Evolutionary conservation across 1,140 invertebrate genomes (phyloP), one percentile per base, ranked within the genome.

Genomic region (Papilio dardanus): DNA sequence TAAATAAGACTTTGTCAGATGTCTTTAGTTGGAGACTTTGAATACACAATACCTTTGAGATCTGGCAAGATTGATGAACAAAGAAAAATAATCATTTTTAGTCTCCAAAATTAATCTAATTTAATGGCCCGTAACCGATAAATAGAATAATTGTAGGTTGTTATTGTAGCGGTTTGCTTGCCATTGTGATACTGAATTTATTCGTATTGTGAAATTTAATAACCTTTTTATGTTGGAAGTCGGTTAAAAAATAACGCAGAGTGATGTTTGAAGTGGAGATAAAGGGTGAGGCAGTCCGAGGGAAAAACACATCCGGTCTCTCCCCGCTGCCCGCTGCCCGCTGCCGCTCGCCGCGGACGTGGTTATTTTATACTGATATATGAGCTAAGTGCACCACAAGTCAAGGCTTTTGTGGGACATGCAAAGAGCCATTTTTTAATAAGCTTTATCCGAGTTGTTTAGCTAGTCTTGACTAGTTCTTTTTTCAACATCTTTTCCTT

Each of bases 281-380:
- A 46, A 7, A 46, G 42, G 50, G 50, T 24, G 21, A 54, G 21
- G 8, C 19, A 54, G 50, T 54, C 19, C 12, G 50, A 54, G 50
- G 50, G 21, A 54, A 54, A 54, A 54, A 54, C 50, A 54, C 50
- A 54, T 54, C 50, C 50, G 50, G 19, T n/a, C 8, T 19, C 21
- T 21, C 19, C n/a, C 50, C 7, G 50, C 7, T 24, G 19, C 6
- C 19, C 50, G 21, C 50, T n/a, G n/a, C n/a, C n/a, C n/a, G n/a
- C n/a, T n/a, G n/a, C n/a, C n/a, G 50, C 7, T 24, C 50, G 19
- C 19, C 50, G 21, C 50, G 50, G 50, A 28, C 50, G 50, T 12
- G 50, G 50, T 54, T 54, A 24, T 14, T 7, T 24, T 54, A 24
- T 54, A 54, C 50, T 54, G 50, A 54, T 54, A 28, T 54, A 28